phyloP scores from a whole-genome alignment of 2,797 vertebrate genomes.

The Steatocranus sp. region DNA sequence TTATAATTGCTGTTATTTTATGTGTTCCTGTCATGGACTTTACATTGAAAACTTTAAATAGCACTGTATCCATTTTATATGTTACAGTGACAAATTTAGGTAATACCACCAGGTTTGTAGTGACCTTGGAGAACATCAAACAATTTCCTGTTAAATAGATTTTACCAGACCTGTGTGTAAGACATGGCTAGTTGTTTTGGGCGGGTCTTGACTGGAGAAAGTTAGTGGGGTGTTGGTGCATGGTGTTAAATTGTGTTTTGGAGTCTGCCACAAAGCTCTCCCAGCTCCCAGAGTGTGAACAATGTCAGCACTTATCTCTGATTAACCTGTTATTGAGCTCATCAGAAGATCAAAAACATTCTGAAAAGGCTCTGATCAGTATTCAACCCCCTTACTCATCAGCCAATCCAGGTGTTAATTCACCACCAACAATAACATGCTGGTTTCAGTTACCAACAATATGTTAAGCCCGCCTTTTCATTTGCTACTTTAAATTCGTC shows the following conservation, averaged over 20 bases:
- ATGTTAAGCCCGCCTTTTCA: neutral
- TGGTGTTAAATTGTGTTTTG: neutral
- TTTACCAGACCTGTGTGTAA: neutral
- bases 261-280: neutral
- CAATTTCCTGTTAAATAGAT: neutral
- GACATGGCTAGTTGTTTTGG: neutral
- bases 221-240: neutral
- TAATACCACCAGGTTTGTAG: neutral
- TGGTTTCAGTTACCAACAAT: neutral
- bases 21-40: neutral
- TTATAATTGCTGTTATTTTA: neutral
- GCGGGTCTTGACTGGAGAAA: neutral
- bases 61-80: neutral
- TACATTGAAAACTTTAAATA: neutral
- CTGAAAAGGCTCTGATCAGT: neutral
- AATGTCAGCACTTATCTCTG: neutral
- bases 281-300: neutral
- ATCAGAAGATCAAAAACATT: neutral
- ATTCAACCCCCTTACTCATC: slow-evolving; percentile 7
- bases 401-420: slow-evolving; percentile 45
- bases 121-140: neutral
- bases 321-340: neutral
- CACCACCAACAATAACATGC: neutral
- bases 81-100: neutral
- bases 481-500: neutral